Evolutionary conservation across 2,113 vertebrate genomes (phyloP).

Genomic region (Thalassoma bifasciatum): DNA sequence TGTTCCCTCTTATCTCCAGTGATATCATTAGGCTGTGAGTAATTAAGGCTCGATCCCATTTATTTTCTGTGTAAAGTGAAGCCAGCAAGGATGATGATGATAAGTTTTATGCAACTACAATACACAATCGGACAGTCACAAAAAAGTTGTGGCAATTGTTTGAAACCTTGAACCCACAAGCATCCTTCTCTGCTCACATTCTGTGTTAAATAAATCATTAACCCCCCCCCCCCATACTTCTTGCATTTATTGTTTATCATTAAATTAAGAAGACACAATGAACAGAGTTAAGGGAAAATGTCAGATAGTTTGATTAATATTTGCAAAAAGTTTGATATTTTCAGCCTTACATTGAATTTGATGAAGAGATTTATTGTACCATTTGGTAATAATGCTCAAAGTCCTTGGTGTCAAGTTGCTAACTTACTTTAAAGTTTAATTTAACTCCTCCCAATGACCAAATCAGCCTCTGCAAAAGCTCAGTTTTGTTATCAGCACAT

Average conservation of each 20-base stretch:
- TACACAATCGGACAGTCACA: slow-evolving; percentile 8
- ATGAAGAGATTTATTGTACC: too few species aligned
- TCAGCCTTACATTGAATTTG: too few species aligned
- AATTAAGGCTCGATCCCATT: slow-evolving; percentile 52
- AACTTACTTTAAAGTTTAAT: too few species aligned
- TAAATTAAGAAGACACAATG: too few species aligned
- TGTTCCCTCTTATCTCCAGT: slow-evolving; percentile 60
- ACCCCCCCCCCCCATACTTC: neutral
- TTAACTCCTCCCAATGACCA: too few species aligned
- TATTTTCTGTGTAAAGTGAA: slow-evolving; percentile 56
- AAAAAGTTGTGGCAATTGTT: slow-evolving; percentile 20
- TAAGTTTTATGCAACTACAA: slow-evolving; percentile 40
- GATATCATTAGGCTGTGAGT: slow-evolving; percentile 62
- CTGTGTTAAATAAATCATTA: slow-evolving; percentile 1
- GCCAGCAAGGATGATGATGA: slow-evolving; percentile 52
- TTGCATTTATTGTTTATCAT: too few species aligned
- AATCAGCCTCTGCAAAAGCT: too few species aligned
- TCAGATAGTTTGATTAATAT: too few species aligned
- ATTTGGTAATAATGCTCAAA: too few species aligned
- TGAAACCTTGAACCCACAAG: neutral
- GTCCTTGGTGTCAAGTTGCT: too few species aligned
- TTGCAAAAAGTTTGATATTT: too few species aligned
- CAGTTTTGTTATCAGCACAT: neutral
- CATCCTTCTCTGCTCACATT: slow-evolving; percentile 8
- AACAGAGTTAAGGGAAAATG: too few species aligned